Conservation (phyloP, 2,113 vertebrate genomes). For the Meriones unguiculatus region DNA sequence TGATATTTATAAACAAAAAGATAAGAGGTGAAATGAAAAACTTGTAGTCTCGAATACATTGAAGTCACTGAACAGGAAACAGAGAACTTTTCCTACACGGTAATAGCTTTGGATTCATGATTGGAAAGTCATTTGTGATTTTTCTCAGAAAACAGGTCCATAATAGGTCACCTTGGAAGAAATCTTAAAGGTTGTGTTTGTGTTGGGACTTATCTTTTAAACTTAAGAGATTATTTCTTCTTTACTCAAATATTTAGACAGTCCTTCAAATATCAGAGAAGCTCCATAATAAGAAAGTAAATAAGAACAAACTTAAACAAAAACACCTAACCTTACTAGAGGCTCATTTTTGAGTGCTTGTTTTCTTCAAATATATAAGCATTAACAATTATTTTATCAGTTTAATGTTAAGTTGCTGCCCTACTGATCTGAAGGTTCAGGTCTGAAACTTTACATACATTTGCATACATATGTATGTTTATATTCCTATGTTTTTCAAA, state of each 20-base stretch:
- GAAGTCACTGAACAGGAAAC: not conserved
- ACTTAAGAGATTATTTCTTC: conserved; percentile 45
- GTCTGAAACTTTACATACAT: not conserved
- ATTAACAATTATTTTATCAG: not conserved
- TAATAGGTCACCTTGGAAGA: conserved; percentile 13
- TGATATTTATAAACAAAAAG: conserved; percentile 31
- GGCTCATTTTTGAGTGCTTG: not conserved
- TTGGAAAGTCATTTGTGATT: conserved; percentile 22
- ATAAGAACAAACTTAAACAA: conserved; percentile 44
- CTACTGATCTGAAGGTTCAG: not conserved
- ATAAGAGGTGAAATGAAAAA: not conserved
- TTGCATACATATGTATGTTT: not conserved
- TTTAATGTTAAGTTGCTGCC: not conserved
- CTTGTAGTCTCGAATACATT: not conserved
- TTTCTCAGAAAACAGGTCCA: not conserved
- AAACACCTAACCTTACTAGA: conserved; percentile 11
- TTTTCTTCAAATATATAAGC: not conserved
- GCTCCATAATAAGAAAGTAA: conserved; percentile 22
- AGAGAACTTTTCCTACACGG: not conserved
- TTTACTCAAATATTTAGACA: conserved; percentile 50
- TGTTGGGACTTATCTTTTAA: not conserved
- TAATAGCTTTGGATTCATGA: conserved; percentile 19
- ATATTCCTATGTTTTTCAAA: conserved; percentile 12
- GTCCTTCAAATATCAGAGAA: conserved; percentile 37
- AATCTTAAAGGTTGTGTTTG: conserved; percentile 23